These are phyloP conservation scores for Parnassius smintheus DNA, from an alignment of 2,888 invertebrate species.

Conservation along the genomic window DNA sequence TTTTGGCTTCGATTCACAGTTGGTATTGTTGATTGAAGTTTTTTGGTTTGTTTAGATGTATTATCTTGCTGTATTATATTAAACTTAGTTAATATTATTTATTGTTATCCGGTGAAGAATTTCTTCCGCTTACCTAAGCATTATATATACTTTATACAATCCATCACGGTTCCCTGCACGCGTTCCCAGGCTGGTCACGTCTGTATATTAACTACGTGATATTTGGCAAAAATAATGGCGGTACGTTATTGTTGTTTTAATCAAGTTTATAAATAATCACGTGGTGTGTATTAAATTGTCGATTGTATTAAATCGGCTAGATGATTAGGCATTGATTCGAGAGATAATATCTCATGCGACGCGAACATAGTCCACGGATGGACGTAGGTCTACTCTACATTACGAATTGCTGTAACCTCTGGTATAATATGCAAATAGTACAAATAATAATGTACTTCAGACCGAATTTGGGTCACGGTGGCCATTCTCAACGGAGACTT, in stretches of 20 bases:
- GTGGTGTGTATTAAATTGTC: not conserved
- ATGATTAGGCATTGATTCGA: too few relatives aligned
- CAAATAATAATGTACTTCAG: too few relatives aligned
- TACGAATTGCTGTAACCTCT: too few relatives aligned
- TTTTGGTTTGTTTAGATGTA: too few relatives aligned
- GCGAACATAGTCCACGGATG: too few relatives aligned
- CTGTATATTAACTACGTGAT: slow-evolving; percentile 7
- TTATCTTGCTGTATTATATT: not conserved
- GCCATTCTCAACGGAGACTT: too few relatives aligned
- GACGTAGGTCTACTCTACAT: too few relatives aligned
- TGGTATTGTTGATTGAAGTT: too few relatives aligned
- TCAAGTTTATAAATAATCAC: slow-evolving; percentile 4
- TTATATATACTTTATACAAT: not conserved
- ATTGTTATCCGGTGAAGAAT: not conserved
- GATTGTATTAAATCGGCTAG: not conserved
- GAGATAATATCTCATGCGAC: too few relatives aligned
- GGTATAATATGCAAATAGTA: too few relatives aligned
- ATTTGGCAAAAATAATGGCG: slow-evolving; percentile 12
- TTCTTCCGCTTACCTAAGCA: slow-evolving; percentile 3
- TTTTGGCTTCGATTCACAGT: too few relatives aligned
- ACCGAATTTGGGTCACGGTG: too few relatives aligned
- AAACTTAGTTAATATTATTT: not conserved
- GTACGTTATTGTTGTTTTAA: slow-evolving; percentile 8
- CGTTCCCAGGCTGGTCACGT: slow-evolving; percentile 2
- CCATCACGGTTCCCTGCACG: not conserved